These are phyloP conservation scores for Orycteropus afer DNA, from an alignment of 2,113 vertebrate genomes.

Conservation along the genomic window DNA sequence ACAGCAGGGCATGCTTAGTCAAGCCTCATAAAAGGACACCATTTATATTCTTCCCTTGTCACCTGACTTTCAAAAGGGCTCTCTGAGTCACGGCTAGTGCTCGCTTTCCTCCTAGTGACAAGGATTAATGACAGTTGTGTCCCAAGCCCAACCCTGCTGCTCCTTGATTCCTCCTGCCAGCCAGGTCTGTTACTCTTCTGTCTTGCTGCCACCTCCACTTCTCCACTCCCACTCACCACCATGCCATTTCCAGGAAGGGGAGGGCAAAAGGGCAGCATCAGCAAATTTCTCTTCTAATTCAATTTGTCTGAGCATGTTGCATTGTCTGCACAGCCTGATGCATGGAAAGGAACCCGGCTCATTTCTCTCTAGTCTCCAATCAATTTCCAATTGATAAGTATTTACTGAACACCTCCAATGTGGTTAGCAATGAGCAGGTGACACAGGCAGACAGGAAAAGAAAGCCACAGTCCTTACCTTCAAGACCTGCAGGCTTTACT, in stretches of 20 bases:
- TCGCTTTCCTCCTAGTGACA: neutral
- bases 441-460: neutral
- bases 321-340: fast-evolving
- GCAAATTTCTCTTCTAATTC: neutral
- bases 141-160: neutral
- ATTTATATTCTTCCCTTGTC: neutral
- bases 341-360: neutral
- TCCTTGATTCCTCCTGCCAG: neutral
- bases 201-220: neutral
- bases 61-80: neutral
- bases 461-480: neutral
- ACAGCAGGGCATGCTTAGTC: neutral
- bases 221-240: neutral
- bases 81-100: neutral
- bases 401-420: neutral
- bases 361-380: neutral
- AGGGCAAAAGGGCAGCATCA: neutral
- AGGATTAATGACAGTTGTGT: no score
- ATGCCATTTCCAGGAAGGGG: neutral
- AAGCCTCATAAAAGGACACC: neutral
- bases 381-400: neutral
- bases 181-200: neutral
- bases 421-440: neutral
- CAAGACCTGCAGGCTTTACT: neutral
- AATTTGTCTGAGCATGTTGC: neutral